Base-by-base conservation (phyloP, 2,797 vertebrate genomes). In the Neosalanx taihuensis region DNA sequence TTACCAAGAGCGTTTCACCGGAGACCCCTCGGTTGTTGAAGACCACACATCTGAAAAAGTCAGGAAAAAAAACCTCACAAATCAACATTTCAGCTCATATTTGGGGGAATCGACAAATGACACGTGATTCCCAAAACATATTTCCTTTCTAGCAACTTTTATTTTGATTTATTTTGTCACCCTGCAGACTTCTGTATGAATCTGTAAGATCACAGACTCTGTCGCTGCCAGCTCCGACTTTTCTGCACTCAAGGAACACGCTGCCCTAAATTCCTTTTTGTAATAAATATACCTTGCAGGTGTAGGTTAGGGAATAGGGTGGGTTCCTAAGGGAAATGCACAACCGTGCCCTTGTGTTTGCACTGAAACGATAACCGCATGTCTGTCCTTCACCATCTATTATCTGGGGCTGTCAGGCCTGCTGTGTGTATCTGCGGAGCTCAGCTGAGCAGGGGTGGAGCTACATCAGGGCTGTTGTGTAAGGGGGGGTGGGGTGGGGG, bases 11-110 rank as follows among this genome's bases (percentile, higher is more conserved):
- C 26, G 92, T 94, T 87, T 98, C 97, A n/a, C 96, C 96, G 12
- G 95, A 94, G 72, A 97, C 93, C 57, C 97, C 97, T 85, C 97
- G 93, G 87, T 99, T 98, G 91, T 99, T 98, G 89, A 99, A 97
- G 60, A 98, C 96, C 80, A 96, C 94, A 64, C 95, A 98, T 86
- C 96, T 99, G 89, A 88, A 96, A 95, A 76, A 78, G 29, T 88
- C 46, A 81, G 76, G 35, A 80, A 60, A 67, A 6, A 33, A 73
- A 56, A 56, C 18, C 46, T 56, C 18, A 56, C 4, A 29, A 0
- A 58, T 20, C 9, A 2, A 60, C n/a, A 23, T 35, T 7, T 60
- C 10, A 60, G 23, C 3, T 60, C 12, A 60, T 23, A 60, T 26
- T 26, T 60, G 9, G 23, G 10, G 17, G 18, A 56, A 5, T 56